A percentile compares a stretch with the other conserved stretches of the same genome.
Evolutionary conservation across 2,888 invertebrate genomes (phyloP).

Genomic region (Acleris holmiana): DNA sequence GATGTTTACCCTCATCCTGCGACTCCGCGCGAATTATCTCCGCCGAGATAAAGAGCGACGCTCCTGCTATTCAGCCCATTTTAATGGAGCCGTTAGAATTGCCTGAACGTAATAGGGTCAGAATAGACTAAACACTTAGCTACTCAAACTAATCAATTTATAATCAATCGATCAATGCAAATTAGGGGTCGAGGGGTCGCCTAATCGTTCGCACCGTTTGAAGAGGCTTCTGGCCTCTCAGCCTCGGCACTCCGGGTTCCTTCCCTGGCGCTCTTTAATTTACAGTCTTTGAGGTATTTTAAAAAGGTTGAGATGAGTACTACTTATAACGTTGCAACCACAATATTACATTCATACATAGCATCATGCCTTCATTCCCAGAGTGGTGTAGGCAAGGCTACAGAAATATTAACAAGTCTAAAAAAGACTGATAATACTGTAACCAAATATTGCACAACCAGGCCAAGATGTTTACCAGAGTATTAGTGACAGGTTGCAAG

Average conservation of each 20-base stretch:
- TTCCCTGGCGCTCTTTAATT: constrained; percentile 28
- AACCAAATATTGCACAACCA: no score
- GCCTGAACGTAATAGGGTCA: constrained; percentile 58
- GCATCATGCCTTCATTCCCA: no score
- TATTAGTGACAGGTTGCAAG: no score
- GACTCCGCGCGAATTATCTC: constrained; percentile 75
- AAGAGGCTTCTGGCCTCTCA: constrained; percentile 26
- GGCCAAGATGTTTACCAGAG: no score
- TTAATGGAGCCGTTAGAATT: constrained; percentile 56
- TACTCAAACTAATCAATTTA: constrained; percentile 66
- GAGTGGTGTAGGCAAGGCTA: no score
- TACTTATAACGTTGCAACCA: no score
- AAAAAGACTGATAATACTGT: no score
- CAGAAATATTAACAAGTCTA: no score
- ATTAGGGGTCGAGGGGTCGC: constrained; percentile 43
- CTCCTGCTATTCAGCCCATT: constrained; percentile 52
- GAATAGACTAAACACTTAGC: constrained; percentile 51
- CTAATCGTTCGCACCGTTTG: constrained; percentile 37
- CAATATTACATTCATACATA: no score
- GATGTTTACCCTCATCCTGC: constrained; percentile 80
- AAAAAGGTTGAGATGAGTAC: no score
- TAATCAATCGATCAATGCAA: constrained; percentile 59
- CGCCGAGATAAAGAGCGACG: constrained; percentile 70
- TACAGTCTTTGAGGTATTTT: background rate
- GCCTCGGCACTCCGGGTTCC: constrained; percentile 37